phyloP scores from a whole-genome alignment of 2,113 vertebrate genomes.

The Petaurus breviceps region DNA sequence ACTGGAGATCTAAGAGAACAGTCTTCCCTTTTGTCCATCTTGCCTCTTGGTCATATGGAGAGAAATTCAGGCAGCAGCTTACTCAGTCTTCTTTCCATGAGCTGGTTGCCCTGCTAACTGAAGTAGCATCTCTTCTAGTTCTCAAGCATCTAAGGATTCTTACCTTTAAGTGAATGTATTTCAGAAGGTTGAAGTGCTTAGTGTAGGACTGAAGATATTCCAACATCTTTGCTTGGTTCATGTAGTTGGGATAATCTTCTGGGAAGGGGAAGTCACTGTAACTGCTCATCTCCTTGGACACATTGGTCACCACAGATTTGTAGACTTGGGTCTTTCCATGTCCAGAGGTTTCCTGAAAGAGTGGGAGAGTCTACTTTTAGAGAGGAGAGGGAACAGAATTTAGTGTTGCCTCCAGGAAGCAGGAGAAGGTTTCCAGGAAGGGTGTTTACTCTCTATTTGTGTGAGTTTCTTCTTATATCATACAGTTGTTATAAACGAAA shows the following conservation, averaged over 20 bases:
- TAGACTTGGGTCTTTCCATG: constrained; percentile 83
- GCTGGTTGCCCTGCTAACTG: not conserved
- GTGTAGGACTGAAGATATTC: constrained; percentile 87
- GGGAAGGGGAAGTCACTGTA: constrained; percentile 93
- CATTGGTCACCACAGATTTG: constrained; percentile 88
- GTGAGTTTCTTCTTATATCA: not conserved
- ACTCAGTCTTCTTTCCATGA: not conserved
- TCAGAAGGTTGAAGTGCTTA: constrained; percentile 85
- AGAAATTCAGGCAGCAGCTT: not conserved
- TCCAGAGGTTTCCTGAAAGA: constrained; percentile 83
- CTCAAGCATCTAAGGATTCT: constrained; percentile 13
- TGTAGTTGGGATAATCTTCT: constrained; percentile 86
- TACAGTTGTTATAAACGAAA: not conserved
- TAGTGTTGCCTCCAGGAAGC: not conserved
- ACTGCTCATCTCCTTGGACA: constrained; percentile 93
- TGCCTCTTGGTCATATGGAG: not conserved
- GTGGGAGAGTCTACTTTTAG: not conserved
- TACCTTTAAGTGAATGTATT: constrained; percentile 88
- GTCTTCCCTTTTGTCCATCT: not conserved
- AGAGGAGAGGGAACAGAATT: not conserved
- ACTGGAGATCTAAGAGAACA: not conserved
- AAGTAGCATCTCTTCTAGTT: not conserved
- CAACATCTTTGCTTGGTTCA: constrained; percentile 85
- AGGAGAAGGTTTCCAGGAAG: not conserved
- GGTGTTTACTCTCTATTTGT: not conserved